A percentile compares a stretch with the other conserved stretches of the same genome.
Evolutionary conservation across 2,888 invertebrate species (phyloP).

Genomic region (Incurvaria masculella): DNA sequence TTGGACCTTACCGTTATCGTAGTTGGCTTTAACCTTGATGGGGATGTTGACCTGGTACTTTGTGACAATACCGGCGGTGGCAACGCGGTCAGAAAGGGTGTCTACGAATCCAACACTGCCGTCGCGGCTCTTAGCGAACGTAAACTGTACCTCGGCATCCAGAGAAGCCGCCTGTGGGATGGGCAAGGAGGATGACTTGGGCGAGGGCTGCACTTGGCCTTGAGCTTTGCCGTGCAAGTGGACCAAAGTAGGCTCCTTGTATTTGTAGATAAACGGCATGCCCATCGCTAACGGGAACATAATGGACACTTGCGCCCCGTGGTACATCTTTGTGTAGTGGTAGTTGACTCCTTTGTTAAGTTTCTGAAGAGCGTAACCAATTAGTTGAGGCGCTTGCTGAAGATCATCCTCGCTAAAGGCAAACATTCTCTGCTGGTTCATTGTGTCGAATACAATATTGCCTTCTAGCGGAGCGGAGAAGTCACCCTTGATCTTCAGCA

Average conservation of each 20-base stretch:
- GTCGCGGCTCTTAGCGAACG: constrained; percentile 54
- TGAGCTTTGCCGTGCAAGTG: constrained; percentile 49
- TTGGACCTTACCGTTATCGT: constrained; percentile 40
- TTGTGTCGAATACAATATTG: constrained; percentile 36
- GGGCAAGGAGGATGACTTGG: constrained; percentile 20
- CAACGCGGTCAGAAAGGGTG: constrained; percentile 58
- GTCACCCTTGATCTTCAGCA: constrained; percentile 54
- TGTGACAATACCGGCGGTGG: constrained; percentile 60
- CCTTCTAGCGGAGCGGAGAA: constrained; percentile 57
- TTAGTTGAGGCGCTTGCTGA: constrained; percentile 34
- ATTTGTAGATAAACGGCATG: constrained; percentile 64
- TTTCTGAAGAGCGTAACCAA: constrained; percentile 33
- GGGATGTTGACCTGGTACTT: constrained; percentile 60
- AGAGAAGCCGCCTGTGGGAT: constrained; percentile 29
- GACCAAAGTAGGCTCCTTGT: constrained; percentile 56
- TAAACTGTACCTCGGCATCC: constrained; percentile 44
- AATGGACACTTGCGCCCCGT: constrained; percentile 55
- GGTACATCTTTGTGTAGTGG: constrained; percentile 59
- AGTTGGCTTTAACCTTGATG: constrained; percentile 43
- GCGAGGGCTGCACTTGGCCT: constrained; percentile 27
- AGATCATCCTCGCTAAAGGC: constrained; percentile 55
- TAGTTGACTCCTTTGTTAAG: constrained; percentile 46
- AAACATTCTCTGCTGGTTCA: constrained; percentile 43
- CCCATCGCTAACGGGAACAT: constrained; percentile 71
- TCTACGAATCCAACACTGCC: constrained; percentile 62